phyloP scores from a whole-genome alignment of 2,113 vertebrate species.

The Gnathonemus longibarbis region DNA sequence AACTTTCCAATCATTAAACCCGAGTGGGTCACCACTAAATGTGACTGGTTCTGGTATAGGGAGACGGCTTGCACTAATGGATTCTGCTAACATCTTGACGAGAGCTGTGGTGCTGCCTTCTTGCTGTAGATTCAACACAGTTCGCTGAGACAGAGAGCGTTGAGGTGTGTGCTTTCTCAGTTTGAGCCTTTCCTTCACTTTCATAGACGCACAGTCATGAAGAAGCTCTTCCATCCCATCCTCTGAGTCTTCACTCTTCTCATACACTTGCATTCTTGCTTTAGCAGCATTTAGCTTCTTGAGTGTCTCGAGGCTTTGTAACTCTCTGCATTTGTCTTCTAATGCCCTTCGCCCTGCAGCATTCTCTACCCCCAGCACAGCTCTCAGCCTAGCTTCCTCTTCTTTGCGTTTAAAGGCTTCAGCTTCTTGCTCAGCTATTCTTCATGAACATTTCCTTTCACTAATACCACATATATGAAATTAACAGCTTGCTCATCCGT shows the following conservation, averaged over 20 bases:
- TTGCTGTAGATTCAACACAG: background rate
- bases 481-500: too few species aligned
- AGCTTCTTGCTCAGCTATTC: constrained; percentile 11
- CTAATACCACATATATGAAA: too few species aligned
- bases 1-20: constrained; percentile 26
- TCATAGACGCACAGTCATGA: background rate
- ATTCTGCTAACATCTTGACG: constrained; percentile 9
- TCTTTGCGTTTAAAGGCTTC: constrained; percentile 24
- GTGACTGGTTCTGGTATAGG: constrained; percentile 27
- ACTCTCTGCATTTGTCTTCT: too few species aligned
- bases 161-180: background rate
- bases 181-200: background rate
- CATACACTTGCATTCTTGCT: constrained; percentile 30
- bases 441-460: background rate
- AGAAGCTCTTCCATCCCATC: constrained; percentile 27
- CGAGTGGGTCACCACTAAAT: constrained; percentile 31
- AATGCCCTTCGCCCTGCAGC: background rate
- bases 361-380: constrained; percentile 32
- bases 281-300: too few species aligned
- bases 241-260: constrained; percentile 23
- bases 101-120: constrained; percentile 17
- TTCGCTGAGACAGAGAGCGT: background rate
- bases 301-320: too few species aligned
- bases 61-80: constrained; percentile 21
- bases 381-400: constrained; percentile 17